Percentiles rank a stretch among this genome's conserved stretches.
Evolutionary conservation across 2,888 invertebrate species (phyloP).

Genomic region (Callimorpha dominula): DNA sequence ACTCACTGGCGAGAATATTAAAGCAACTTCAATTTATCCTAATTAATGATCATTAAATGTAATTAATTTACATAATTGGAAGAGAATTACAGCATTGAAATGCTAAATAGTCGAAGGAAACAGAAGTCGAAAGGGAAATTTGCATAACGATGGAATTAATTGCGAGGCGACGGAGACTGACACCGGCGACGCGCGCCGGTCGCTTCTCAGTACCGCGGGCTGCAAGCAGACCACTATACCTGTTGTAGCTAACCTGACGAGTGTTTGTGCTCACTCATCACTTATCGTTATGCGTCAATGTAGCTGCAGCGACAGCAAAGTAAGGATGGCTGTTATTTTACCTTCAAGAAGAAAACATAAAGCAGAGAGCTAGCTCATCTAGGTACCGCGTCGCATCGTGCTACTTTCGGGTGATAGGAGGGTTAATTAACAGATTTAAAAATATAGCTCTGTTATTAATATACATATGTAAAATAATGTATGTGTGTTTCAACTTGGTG

Average conservation of each 20-base stretch:
- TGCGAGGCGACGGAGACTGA: conserved; percentile 25
- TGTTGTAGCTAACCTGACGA: conserved; percentile 7
- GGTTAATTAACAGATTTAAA: too few species aligned
- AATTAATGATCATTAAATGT: conserved; percentile 69
- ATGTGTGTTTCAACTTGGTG: too few species aligned
- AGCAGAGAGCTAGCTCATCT: neutral
- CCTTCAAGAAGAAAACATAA: neutral
- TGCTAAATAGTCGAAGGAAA: conserved; percentile 66
- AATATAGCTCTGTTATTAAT: too few species aligned
- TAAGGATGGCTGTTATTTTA: neutral
- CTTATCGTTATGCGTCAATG: neutral
- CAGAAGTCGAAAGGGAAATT: conserved; percentile 58
- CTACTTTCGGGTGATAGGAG: too few species aligned
- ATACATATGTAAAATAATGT: too few species aligned
- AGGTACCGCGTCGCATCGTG: too few species aligned
- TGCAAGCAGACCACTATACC: too few species aligned
- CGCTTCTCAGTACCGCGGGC: too few species aligned
- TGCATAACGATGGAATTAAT: conserved; percentile 64
- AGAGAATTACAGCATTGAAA: conserved; percentile 65
- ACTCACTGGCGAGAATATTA: conserved; percentile 33
- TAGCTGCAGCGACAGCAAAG: neutral
- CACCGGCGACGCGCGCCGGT: neutral
- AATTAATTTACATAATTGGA: conserved; percentile 75
- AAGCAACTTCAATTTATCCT: conserved; percentile 52
- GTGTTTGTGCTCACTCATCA: neutral